Percentiles rank a stretch among this genome's conserved stretches.
Evolutionary conservation across 2,797 vertebrate genomes (phyloP).

Genomic region (Squalus acanthias): DNA sequence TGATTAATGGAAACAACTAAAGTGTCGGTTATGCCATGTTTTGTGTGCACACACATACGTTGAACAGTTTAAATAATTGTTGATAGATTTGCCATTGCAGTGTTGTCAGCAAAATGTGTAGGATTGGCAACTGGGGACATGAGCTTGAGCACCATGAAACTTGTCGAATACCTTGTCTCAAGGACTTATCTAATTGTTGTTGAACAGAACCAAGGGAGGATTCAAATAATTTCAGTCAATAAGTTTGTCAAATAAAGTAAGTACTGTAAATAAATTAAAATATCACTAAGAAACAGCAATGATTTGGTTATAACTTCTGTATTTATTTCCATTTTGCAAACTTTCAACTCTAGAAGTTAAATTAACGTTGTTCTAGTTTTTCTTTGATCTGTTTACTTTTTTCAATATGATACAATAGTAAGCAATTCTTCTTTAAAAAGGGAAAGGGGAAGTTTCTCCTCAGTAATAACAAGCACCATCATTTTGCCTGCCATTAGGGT

Average conservation of each 20-base stretch:
- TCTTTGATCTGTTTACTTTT: neutral
- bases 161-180: neutral
- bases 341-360: neutral
- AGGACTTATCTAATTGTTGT: neutral
- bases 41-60: conserved; percentile 4
- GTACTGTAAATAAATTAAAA: neutral
- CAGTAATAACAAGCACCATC: neutral
- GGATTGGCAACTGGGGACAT: neutral
- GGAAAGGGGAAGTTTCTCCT: neutral
- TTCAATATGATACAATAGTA: no score
- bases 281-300: neutral
- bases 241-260: neutral
- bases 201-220: neutral
- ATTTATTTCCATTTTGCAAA: neutral
- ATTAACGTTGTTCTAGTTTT: neutral
- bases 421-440: neutral
- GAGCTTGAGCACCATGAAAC: neutral
- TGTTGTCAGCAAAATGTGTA: conserved; percentile 4
- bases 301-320: neutral
- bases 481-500: neutral
- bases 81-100: conserved; percentile 13
- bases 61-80: conserved; percentile 13
- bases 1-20: conserved; percentile 18
- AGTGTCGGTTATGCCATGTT: conserved; percentile 13
- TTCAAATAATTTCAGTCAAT: neutral